These are phyloP conservation scores for Platygyra sinensis DNA, from an alignment of 64 coral and sea anemone species.

Conservation along the genomic window DNA sequence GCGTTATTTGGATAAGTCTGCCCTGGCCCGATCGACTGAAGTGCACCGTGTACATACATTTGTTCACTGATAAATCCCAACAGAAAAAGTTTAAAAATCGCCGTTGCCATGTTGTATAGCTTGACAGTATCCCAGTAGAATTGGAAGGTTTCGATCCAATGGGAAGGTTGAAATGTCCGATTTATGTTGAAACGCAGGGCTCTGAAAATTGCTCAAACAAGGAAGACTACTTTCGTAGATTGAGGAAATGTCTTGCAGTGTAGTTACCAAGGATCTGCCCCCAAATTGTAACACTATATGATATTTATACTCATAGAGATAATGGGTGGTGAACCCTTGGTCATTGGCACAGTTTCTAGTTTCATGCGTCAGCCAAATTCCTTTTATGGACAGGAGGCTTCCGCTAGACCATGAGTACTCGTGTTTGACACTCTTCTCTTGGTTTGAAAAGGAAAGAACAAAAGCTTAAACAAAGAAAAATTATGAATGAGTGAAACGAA, in stretches of 20 bases:
- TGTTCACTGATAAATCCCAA: neutral
- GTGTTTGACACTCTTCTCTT: neutral
- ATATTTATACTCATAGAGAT: no score
- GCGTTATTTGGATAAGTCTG: constrained; percentile 50
- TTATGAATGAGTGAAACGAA: neutral
- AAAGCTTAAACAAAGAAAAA: no score
- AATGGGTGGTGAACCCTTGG: neutral
- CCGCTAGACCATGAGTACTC: neutral
- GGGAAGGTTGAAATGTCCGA: neutral
- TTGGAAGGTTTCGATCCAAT: neutral
- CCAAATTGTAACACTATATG: constrained; percentile 18
- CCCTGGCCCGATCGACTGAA: neutral
- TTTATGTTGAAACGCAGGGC: neutral
- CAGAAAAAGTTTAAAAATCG: constrained; percentile 14
- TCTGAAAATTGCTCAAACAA: neutral
- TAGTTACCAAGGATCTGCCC: constrained; percentile 13
- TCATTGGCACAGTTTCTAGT: neutral
- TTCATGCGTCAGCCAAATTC: neutral
- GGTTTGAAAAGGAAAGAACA: neutral
- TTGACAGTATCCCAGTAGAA: neutral
- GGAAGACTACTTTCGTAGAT: neutral
- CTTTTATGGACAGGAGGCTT: neutral
- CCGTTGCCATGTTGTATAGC: neutral
- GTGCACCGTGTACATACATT: neutral
- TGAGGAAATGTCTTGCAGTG: no score